A percentile compares a stretch with the other conserved stretches of the same genome.
Evolutionary conservation across 30 jellyfish, hydroid and myxozoan genomes (phyloP).

Genomic region (Mastigias papua): DNA sequence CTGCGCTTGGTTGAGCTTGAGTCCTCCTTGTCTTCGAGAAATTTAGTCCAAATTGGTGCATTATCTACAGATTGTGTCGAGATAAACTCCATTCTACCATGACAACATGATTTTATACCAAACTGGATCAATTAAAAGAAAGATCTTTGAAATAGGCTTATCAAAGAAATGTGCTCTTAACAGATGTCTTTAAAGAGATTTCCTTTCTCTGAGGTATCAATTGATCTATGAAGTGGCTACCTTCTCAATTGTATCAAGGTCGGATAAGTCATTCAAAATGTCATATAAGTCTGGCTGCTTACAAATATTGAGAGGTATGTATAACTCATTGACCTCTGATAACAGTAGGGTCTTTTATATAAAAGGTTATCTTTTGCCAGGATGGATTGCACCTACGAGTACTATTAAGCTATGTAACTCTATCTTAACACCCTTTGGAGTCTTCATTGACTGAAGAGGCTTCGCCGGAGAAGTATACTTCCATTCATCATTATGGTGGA

Average conservation of each 20-base stretch:
- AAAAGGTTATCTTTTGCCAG: not conserved
- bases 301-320: constrained; percentile 9
- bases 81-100: not conserved
- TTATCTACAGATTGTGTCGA: not conserved
- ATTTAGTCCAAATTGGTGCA: not conserved
- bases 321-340: constrained; percentile 1
- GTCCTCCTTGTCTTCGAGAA: not conserved
- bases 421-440: constrained; percentile 5
- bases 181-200: constrained; percentile 2
- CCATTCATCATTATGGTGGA: too few species aligned
- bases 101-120: not conserved
- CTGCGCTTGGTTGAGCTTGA: not conserved
- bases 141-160: constrained; percentile 8
- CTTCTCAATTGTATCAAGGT: not conserved
- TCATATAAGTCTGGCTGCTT: constrained; percentile 32
- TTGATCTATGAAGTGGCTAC: constrained; percentile 46
- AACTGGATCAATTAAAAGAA: not conserved
- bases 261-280: constrained; percentile 7
- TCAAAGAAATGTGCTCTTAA: constrained; percentile 18
- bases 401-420: constrained; percentile 1
- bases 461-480: not conserved
- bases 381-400: not conserved
- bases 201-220: constrained; percentile 14
- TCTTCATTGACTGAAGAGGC: not conserved
- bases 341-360: constrained; percentile 16